Conservation (phyloP, 2,797 vertebrate genomes). For the Artibeus jamaicensis region DNA sequence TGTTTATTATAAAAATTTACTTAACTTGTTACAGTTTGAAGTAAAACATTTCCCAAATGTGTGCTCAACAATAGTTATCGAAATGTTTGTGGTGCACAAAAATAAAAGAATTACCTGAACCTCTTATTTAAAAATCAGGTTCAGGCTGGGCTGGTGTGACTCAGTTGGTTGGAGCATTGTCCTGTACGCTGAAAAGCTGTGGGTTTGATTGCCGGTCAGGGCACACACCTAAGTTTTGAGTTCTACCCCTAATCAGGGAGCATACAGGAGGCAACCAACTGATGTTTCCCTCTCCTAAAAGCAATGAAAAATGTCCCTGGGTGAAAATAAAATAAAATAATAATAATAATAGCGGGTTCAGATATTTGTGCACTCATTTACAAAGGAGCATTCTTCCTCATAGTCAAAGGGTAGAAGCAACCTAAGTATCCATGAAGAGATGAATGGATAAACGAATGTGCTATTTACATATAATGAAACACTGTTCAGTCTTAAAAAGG, state of each 20-base stretch:
- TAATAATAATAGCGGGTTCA: neutral
- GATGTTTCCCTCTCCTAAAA: neutral
- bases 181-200: neutral
- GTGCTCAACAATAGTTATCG: constrained; percentile 98
- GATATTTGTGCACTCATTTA: neutral
- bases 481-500: neutral
- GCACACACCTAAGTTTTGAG: neutral
- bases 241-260: neutral
- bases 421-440: neutral
- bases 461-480: neutral
- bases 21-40: constrained; percentile 99
- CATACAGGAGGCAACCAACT: neutral
- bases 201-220: neutral
- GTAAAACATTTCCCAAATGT: constrained; percentile 96
- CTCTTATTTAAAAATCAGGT: neutral
- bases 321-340: neutral
- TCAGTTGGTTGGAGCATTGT: no score
- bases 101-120: neutral
- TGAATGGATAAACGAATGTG: neutral
- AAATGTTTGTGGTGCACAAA: constrained; percentile 97
- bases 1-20: constrained; percentile 99
- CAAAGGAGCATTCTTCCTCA: neutral
- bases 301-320: neutral
- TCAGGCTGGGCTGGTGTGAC: neutral
- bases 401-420: neutral